phyloP scores from a whole-genome alignment of 2,797 vertebrate genomes.

The Lepus townsendii region DNA sequence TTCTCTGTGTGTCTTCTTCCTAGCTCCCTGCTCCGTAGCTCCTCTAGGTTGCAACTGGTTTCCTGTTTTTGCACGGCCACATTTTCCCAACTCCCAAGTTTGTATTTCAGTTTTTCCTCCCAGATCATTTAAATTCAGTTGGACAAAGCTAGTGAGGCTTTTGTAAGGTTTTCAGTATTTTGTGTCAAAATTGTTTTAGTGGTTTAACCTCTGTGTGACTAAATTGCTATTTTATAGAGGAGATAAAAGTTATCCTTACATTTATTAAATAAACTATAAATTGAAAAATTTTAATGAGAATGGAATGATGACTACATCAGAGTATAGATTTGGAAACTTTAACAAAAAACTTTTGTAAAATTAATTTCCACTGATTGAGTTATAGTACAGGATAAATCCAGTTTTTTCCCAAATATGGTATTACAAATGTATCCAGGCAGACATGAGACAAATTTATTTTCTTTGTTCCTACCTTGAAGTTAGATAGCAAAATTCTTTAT shows the following conservation, averaged over 20 bases:
- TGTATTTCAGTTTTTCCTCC: background rate
- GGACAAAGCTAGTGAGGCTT: constrained; percentile 43
- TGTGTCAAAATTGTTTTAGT: constrained; percentile 6
- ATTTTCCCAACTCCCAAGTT: constrained; percentile 63
- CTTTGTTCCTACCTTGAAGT: background rate
- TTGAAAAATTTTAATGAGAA: constrained; percentile 27
- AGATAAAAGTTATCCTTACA: constrained; percentile 45
- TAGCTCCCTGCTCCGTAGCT: background rate
- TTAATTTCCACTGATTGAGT: constrained; percentile 13
- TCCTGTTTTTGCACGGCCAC: constrained; percentile 44
- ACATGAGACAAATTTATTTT: constrained; percentile 23
- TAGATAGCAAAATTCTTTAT: constrained; percentile 16
- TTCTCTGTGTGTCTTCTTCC: background rate
- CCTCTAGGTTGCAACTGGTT: background rate
- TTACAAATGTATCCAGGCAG: background rate
- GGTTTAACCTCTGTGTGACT: constrained; percentile 34
- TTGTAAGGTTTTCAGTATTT: constrained; percentile 58
- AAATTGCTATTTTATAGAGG: background rate
- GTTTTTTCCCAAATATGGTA: background rate
- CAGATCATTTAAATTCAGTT: constrained; percentile 56
- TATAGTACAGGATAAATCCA: background rate
- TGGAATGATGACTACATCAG: background rate
- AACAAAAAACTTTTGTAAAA: constrained; percentile 37
- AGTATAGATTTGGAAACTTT: constrained; percentile 64
- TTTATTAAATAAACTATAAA: background rate